Conservation (phyloP, 2,113 vertebrate species). For the Prunella fulvescens region DNA sequence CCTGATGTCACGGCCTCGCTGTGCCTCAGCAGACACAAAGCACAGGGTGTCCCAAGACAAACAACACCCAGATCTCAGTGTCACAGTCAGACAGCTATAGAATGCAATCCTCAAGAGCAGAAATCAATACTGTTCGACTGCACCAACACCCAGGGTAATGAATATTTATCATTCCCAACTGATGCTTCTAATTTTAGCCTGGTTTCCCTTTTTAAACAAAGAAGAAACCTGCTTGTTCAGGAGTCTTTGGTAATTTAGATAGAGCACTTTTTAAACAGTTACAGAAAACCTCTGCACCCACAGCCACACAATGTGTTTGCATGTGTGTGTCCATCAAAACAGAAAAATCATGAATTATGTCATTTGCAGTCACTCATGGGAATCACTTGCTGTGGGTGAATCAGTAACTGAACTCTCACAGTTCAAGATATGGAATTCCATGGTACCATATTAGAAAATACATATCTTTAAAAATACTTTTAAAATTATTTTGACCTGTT, state of each 20-base stretch:
- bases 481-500: background rate
- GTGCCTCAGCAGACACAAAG: background rate
- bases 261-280: background rate
- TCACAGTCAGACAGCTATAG: background rate
- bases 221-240: background rate
- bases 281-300: background rate
- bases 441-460: background rate
- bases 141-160: background rate
- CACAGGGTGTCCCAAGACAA: background rate
- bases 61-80: background rate
- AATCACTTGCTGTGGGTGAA: background rate
- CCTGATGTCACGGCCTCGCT: rapidly evolving
- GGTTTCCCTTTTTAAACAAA: constrained; percentile 1
- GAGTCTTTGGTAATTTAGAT: background rate
- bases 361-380: background rate
- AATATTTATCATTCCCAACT: constrained; percentile 21
- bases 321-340: background rate
- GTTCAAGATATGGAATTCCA: rapidly evolving
- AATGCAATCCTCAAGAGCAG: background rate
- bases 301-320: background rate
- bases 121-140: constrained; percentile 28
- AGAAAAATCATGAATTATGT: background rate
- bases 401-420: background rate
- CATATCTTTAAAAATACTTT: background rate
- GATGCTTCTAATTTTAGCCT: background rate